Percentiles rank a stretch among this genome's conserved stretches.
phyloP scores from a whole-genome alignment of 2,797 vertebrate species.

The Lutjanus campechanus region DNA sequence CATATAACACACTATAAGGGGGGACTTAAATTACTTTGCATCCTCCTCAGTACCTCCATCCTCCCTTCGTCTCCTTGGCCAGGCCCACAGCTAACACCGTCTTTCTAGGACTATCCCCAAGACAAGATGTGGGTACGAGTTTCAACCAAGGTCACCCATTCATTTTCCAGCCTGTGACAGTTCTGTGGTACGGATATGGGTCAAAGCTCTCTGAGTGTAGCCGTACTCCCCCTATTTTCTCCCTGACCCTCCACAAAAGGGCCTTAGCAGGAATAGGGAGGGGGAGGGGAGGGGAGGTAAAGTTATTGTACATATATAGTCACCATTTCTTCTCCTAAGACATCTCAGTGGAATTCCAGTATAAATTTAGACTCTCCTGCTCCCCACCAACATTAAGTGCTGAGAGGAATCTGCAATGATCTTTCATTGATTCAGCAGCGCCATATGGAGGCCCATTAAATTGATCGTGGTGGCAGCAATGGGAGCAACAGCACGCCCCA shows the following conservation, averaged over 20 bases:
- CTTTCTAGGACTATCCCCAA: constrained; percentile 82
- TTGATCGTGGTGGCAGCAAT: constrained; percentile 52
- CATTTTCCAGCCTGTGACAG: constrained; percentile 78
- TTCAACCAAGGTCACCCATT: constrained; percentile 80
- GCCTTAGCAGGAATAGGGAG: constrained; percentile 37
- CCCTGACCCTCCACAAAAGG: constrained; percentile 70
- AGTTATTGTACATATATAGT: constrained; percentile 54
- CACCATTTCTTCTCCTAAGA: constrained; percentile 46
- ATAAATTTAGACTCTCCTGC: constrained; percentile 68
- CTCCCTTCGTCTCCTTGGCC: constrained; percentile 26
- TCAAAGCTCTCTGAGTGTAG: constrained; percentile 70
- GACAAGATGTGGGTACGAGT: constrained; percentile 61
- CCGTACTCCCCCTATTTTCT: constrained; percentile 40
- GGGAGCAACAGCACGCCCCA: constrained; percentile 42
- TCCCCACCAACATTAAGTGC: constrained; percentile 52
- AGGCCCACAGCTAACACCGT: constrained; percentile 48
- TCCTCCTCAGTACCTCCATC: constrained; percentile 1
- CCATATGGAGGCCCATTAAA: constrained; percentile 69
- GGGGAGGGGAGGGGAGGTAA: neutral
- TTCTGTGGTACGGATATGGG: constrained; percentile 82
- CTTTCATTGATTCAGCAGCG: constrained; percentile 69
- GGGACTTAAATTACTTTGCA: neutral
- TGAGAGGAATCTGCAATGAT: constrained; percentile 64
- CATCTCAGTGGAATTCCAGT: constrained; percentile 60
- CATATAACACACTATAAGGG: neutral